Evolutionary conservation across 1,140 invertebrate species (phyloP), one percentile per base, ranked within the genome.

Genomic region (Maniola jurtina): DNA sequence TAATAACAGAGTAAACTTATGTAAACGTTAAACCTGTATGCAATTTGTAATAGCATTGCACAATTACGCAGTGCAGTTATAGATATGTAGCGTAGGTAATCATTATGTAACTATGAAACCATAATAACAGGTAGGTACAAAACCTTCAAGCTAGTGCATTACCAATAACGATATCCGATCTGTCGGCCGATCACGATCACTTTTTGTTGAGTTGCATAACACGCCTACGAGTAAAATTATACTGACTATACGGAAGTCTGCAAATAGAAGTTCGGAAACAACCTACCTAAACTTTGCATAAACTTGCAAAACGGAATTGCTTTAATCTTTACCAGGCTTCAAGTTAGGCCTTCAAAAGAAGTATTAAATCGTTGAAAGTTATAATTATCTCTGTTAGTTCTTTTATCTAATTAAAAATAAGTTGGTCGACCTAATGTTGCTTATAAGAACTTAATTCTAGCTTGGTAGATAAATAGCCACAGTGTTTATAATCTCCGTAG

Each of bases 71-170:
- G 58, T 64, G 58, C 66, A 66, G 55, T 56, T 59, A 61, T 63
- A 25, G 15, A 14, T 11, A 42, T 42, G 6, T 11, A 45, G 42
- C 66, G 48, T 69, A 70, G 55, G 9, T 45, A 58, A 38, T 83
- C 79, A 79, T 85, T 81, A 81, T 81, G 72, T 71, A 75, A 70
- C 65, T 61, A 68, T 69, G 72, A 79, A 75, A 75, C 71, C 65
- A 75, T 77, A 79, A 72, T 70, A 25, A 25, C 25, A 25, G 25
- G 25, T 25, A 66, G 2, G 10, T 36, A 66, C 10, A 47, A 47
- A 6, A 52, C 75, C 74, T 79, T 73, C 71, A 76, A 80, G 75
- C 71, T 75, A 71, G 68, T 81, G 71, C 68, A 76, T 73, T 70
- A 54, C 72, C 25, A 80, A 73, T 84, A 77, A 84, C 76, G 81